These are phyloP conservation scores for Chiloscyllium punctatum DNA, from an alignment of 2,797 vertebrate genomes.

Conservation along the genomic window DNA sequence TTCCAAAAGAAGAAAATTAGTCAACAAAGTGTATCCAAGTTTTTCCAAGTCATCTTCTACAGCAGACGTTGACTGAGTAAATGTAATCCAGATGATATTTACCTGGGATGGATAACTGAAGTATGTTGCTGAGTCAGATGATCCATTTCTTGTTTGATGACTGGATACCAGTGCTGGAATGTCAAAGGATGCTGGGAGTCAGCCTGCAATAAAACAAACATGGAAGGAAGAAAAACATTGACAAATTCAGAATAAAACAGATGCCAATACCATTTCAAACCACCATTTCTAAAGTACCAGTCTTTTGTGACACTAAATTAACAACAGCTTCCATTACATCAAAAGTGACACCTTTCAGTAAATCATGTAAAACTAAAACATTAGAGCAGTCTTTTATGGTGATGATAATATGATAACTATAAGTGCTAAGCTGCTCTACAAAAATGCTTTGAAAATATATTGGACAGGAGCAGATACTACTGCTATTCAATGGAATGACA, in stretches of 20 bases:
- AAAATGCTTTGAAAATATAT: background rate
- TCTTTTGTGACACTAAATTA: background rate
- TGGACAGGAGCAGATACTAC: background rate
- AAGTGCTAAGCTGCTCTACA: background rate
- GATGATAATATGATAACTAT: background rate
- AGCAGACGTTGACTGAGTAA: background rate
- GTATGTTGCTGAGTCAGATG: conserved; percentile 56
- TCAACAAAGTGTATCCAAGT: background rate
- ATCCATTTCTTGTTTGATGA: conserved; percentile 92
- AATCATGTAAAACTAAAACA: background rate
- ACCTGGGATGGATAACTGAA: conserved; percentile 87
- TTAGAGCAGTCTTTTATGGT: background rate
- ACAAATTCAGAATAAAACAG: conserved; percentile 16
- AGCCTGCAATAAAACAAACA: conserved; percentile 46
- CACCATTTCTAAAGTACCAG: background rate
- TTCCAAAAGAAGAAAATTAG: background rate
- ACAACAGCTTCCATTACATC: background rate
- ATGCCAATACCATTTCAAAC: background rate
- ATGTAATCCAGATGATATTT: conserved; percentile 41
- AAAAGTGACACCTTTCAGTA: background rate
- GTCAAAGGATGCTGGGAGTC: conserved; percentile 65
- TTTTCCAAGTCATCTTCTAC: background rate
- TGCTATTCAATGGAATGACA: background rate
- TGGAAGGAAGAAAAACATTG: background rate
- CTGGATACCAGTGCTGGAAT: conserved; percentile 76